These are phyloP conservation scores for Thamnaconus septentrionalis DNA, from an alignment of 2,113 vertebrate species.

Conservation along the genomic window DNA sequence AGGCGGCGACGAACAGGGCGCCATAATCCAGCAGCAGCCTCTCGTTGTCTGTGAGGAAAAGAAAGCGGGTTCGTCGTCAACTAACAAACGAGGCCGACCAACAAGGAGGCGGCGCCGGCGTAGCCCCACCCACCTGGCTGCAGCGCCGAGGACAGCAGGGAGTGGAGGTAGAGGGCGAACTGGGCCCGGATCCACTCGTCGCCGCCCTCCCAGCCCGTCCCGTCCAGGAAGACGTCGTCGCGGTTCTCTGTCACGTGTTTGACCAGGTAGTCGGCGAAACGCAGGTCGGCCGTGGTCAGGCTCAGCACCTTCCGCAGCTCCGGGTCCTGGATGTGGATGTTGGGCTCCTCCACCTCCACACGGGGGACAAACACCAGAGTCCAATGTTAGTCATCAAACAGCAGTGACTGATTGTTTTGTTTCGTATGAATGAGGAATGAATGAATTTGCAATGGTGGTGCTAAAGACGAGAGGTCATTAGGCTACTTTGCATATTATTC, in stretches of 20 bases:
- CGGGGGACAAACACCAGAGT: no score
- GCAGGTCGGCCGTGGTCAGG: constrained; percentile 92
- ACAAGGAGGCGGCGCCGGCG: background rate
- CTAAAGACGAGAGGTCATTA: no score
- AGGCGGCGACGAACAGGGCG: constrained; percentile 82
- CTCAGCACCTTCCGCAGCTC: constrained; percentile 87
- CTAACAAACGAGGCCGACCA: background rate
- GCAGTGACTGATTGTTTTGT: no score
- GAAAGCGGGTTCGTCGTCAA: background rate
- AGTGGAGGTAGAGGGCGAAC: constrained; percentile 90
- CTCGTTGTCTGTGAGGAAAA: constrained; percentile 83
- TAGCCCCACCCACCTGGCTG: constrained; percentile 80
- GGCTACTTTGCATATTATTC: no score
- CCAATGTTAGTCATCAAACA: no score
- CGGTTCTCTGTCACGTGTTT: constrained; percentile 94
- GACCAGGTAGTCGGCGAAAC: constrained; percentile 92
- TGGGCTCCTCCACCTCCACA: constrained; percentile 88
- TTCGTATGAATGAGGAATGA: no score
- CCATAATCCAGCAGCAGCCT: constrained; percentile 91
- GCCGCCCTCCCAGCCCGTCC: constrained; percentile 98
- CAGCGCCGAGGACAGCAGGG: constrained; percentile 85
- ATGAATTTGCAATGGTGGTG: no score
- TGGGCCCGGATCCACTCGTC: constrained; percentile 98
- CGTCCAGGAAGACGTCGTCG: constrained; percentile 94
- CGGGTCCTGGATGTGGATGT: constrained; percentile 88